Percentiles rank a stretch among this genome's conserved stretches.
Conservation (phyloP, 2,888 invertebrate species). For the Apotomis betuletana region DNA sequence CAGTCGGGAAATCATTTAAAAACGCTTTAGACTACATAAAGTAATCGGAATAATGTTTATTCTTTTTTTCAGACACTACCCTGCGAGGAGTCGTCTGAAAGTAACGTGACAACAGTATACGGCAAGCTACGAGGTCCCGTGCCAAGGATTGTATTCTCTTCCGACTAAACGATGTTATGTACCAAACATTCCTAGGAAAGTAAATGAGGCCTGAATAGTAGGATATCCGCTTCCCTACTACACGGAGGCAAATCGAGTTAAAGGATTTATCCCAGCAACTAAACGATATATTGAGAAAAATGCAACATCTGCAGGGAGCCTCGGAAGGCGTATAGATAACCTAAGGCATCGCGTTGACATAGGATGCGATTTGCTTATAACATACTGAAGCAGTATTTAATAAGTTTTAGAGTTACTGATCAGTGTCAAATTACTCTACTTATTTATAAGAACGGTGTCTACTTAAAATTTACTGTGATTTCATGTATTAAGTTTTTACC, state of each 20-base stretch:
- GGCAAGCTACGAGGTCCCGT: conserved; percentile 54
- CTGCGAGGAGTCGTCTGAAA: conserved; percentile 12
- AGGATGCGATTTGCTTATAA: too few species aligned
- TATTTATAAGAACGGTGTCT: not conserved
- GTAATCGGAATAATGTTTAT: too few species aligned
- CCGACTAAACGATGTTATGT: conserved; percentile 47
- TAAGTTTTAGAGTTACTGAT: conserved; percentile 18
- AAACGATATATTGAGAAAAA: not conserved
- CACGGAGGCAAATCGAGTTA: not conserved
- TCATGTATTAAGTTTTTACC: not conserved
- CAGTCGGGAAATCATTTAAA: too few species aligned
- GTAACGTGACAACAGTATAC: conserved; percentile 45
- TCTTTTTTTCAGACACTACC: conserved; percentile 2
- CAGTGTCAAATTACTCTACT: conserved; percentile 26
- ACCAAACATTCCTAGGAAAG: not conserved
- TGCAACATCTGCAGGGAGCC: too few species aligned
- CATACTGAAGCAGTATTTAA: conserved; percentile 11
- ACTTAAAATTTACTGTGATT: conserved; percentile 18
- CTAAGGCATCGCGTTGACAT: not conserved
- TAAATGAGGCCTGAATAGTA: not conserved
- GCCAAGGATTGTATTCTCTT: conserved; percentile 66
- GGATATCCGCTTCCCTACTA: too few species aligned
- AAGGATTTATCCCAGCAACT: not conserved
- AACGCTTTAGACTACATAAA: too few species aligned
- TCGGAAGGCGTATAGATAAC: too few species aligned